Percentiles rank a stretch among this genome's conserved stretches.
phyloP scores from a whole-genome alignment of 2,797 vertebrate species.

The Echiichthys vipera region DNA sequence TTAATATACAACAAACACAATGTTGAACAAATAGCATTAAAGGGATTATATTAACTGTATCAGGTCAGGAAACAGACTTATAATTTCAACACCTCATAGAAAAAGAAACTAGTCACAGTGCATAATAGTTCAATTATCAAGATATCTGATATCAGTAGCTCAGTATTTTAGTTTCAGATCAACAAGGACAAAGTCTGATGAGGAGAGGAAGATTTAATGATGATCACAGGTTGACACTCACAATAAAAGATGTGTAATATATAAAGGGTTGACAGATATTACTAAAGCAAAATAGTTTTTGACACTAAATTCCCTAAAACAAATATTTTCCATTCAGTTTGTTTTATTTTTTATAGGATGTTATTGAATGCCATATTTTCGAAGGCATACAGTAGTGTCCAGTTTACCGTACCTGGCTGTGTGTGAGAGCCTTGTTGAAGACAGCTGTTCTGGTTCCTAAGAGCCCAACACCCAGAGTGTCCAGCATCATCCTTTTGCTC shows the following conservation, averaged over 20 bases:
- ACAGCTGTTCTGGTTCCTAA: constrained; percentile 89
- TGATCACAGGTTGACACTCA: background rate
- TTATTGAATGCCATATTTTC: no score
- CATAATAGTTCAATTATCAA: background rate
- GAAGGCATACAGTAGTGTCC: background rate
- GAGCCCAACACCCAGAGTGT: constrained; percentile 92
- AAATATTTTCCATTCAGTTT: no score
- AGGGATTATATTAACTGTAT: background rate
- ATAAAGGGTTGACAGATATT: background rate
- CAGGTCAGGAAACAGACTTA: background rate
- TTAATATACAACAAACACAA: background rate
- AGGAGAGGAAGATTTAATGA: background rate
- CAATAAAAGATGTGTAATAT: background rate
- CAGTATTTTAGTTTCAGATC: background rate
- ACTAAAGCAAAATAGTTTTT: no score
- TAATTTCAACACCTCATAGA: background rate
- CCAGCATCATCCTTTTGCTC: constrained; percentile 96
- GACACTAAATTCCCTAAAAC: no score
- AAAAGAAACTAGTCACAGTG: background rate
- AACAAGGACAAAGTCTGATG: background rate
- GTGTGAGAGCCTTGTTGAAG: constrained; percentile 87
- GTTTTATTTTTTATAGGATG: no score
- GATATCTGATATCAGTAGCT: background rate
- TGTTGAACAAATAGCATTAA: background rate
- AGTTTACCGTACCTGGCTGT: constrained; percentile 87